Evolutionary conservation across 1,140 invertebrate species (phyloP), one percentile per base, ranked within the genome.

Genomic region (Hydropsyche tenuis): DNA sequence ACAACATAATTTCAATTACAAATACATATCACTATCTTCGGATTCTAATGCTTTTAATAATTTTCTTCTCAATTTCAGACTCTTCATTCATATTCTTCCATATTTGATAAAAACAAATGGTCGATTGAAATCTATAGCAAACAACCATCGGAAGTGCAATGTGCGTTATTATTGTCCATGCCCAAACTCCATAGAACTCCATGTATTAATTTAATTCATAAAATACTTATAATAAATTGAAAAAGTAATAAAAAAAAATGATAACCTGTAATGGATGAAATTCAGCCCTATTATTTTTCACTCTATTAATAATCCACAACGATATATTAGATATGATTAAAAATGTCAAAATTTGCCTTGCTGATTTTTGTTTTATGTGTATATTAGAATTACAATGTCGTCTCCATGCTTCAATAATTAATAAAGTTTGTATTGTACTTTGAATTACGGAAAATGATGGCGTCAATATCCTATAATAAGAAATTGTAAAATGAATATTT

Each of bases 341-440:
- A 80, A 95, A 95, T 0, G 93, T 95, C 14, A 95, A 91, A 20
- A 94, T 83, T 81, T 95, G 92, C 45, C 93, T 87, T 0, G 92
- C 93, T 0, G 93, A 93, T 80, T 94, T 94, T n/a, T 85, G 83
- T 12, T 88, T 83, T 7, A 86, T 84, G 78, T 92, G 86, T 75
- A 88, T 81, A 48, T 87, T 80, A 2, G 88, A 85, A 78, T 81
- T 84, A 70, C 89, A 90, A 12, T 90, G 85, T 9, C 92, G 84
- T 81, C 91, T 89, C 84, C 91, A 92, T 0, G 92, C 92, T 81
- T 96, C 94, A 74, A 97, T 83, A 69, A 95, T 93, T 73, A 94
- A 91, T 78, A 95, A 85, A 16, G 93, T 91, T 78, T 95, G 89
- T 7, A 85, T 73, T 1, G 83, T 82, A 22, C 85, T 82, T 78